Evolutionary conservation across 2,888 invertebrate species (phyloP).

Genomic region (Balanococcus diminutus): DNA sequence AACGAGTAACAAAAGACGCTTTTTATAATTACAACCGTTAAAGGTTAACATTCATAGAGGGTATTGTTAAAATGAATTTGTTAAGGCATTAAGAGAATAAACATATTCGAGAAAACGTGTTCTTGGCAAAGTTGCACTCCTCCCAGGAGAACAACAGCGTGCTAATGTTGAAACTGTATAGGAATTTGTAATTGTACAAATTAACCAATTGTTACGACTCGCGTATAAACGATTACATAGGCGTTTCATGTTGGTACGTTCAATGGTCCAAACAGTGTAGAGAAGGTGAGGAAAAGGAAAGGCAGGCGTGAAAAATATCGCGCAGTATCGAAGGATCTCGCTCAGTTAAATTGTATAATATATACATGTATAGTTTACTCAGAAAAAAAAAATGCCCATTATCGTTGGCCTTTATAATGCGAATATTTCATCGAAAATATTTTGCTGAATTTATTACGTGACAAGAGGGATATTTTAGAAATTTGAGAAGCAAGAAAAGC

Average conservation of each 20-base stretch:
- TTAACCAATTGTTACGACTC: not conserved
- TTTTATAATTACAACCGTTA: not conserved
- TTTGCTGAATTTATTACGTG: conserved; percentile 25
- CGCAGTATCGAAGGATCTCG: not conserved
- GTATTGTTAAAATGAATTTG: not conserved
- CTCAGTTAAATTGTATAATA: too few relatives aligned
- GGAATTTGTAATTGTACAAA: conserved; percentile 17
- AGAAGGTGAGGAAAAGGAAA: not conserved
- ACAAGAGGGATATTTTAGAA: conserved; percentile 38
- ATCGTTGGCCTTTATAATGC: conserved; percentile 2
- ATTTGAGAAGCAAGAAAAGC: conserved; percentile 38
- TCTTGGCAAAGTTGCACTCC: conserved; percentile 15
- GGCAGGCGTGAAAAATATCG: not conserved
- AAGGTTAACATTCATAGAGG: not conserved
- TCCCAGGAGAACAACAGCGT: not conserved
- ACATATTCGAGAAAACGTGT: conserved; percentile 18
- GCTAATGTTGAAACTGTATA: not conserved
- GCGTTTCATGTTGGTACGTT: not conserved
- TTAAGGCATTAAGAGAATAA: conserved; percentile 2
- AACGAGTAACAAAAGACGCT: not conserved
- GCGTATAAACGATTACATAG: not conserved
- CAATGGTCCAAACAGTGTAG: not conserved
- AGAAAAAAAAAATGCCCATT: not conserved
- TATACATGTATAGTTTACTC: not conserved
- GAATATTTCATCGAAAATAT: conserved; percentile 29